phyloP scores from a whole-genome alignment of 1,140 invertebrate species.

The Lucilia sericata region DNA sequence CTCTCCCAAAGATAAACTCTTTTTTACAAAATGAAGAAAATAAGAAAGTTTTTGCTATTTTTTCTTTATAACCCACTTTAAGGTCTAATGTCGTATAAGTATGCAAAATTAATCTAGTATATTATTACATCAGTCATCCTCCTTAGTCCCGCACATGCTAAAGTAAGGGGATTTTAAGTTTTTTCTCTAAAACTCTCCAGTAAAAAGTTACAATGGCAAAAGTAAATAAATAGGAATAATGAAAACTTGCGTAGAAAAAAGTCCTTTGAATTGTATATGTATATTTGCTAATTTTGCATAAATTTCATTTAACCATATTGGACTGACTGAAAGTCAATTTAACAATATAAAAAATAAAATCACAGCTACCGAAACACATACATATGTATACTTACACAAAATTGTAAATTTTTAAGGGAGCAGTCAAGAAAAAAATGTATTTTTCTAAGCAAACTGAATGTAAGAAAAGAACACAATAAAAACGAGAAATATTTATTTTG shows the following conservation, averaged over 20 bases:
- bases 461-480: too few relatives aligned
- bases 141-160: too few relatives aligned
- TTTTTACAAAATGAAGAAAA: not conserved
- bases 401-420: not conserved
- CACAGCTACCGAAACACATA: not conserved
- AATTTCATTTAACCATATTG: not conserved
- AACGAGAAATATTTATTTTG: too few relatives aligned
- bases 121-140: not conserved
- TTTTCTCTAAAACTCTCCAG: not conserved
- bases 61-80: not conserved
- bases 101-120: not conserved
- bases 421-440: too few relatives aligned
- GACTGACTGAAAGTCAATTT: not conserved
- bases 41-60: not conserved
- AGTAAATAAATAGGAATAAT: not conserved
- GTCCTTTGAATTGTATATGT: not conserved
- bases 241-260: not conserved
- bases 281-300: conserved; percentile 41
- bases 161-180: too few relatives aligned
- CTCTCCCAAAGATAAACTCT: not conserved
- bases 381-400: not conserved
- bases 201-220: not conserved
- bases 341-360: too few relatives aligned
- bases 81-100: not conserved
- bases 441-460: too few relatives aligned